Conservation (phyloP, 2,113 vertebrate genomes). For the Lycocorax pyrrhopterus region DNA sequence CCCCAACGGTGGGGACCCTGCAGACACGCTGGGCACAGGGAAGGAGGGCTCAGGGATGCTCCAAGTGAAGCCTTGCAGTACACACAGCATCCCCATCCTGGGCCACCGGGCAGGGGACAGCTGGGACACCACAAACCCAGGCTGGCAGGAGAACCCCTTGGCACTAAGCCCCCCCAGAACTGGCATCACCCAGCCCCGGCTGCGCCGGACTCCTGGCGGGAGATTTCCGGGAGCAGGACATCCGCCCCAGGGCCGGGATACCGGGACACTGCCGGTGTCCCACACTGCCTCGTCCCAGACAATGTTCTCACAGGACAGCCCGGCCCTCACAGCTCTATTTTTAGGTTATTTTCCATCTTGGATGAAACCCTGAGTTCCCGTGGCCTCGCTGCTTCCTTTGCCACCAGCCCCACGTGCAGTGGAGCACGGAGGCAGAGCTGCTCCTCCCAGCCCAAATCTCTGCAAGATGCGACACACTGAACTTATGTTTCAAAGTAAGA, state of each 20-base stretch:
- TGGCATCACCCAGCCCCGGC: not conserved
- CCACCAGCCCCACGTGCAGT: not conserved
- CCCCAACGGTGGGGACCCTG: accelerated
- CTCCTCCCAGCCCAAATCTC: not conserved
- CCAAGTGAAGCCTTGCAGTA: not conserved
- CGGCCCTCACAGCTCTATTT: not conserved
- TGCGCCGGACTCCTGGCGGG: accelerated
- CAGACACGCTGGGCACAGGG: accelerated
- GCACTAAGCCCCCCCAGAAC: not conserved
- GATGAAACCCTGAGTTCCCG: not conserved
- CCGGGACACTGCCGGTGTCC: not conserved
- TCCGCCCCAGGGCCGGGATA: not conserved
- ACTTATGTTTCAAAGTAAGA: accelerated
- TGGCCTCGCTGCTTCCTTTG: accelerated
- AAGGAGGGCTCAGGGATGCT: not conserved
- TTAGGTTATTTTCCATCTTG: not conserved
- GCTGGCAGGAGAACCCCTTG: not conserved
- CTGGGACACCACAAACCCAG: accelerated
- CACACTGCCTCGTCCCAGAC: not conserved
- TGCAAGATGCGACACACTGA: not conserved
- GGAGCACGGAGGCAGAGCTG: not conserved
- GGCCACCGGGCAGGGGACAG: not conserved
- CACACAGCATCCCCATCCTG: not conserved
- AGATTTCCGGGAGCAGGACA: not conserved
- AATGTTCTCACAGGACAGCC: not conserved